Base-by-base conservation (phyloP, 2,113 vertebrate species). In the Amazona vittata region DNA sequence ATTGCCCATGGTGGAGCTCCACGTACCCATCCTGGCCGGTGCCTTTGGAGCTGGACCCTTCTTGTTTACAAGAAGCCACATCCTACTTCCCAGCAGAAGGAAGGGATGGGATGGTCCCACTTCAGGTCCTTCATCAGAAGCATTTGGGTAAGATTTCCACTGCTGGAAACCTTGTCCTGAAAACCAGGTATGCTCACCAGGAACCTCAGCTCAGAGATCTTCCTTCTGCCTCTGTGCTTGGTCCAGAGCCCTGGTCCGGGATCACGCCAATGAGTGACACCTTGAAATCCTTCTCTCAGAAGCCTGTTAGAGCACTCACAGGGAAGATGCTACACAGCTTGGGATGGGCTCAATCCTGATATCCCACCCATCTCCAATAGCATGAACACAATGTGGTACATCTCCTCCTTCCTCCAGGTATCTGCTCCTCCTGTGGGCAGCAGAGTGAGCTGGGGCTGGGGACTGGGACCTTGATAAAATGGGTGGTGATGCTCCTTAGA, bases 381-480 rank as follows among this genome's bases (percentile, higher is more conserved):
- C 67, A 18, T 3, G n/a, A 57, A 52, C 37, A 29, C 16, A 14
- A 19, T 3, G 8, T 7, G 26, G 26, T 43, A 9, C 26, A 3
- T 37, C 71, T 57, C 25, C 19, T 86, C 68, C 57, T 59, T 55
- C n/a, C 24, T 53, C 65, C 67, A 57, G 50, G 29, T 43, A 11
- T 5, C 55, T 82, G n/a, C 75, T 83, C 17, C 70, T 87, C n/a
- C 75, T 24, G 0, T 2, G 15, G 39, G 55, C 46, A 82, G 60
- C 33, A 64, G 70, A 3, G 47, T 15, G 52, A 57, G 20, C 49
- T 47, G 47, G 41, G 47, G 41, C 62, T 78, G 69, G 52, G 43
- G 29, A 4, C 14, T 3, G 35, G n/a, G 10, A 21, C 12, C 28
- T 10, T 0, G 1, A 6, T 39, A 7, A 35, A 43, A 57, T 29